phyloP scores from a whole-genome alignment of 2,797 vertebrate species.

The Pseudochromis fuscus region DNA sequence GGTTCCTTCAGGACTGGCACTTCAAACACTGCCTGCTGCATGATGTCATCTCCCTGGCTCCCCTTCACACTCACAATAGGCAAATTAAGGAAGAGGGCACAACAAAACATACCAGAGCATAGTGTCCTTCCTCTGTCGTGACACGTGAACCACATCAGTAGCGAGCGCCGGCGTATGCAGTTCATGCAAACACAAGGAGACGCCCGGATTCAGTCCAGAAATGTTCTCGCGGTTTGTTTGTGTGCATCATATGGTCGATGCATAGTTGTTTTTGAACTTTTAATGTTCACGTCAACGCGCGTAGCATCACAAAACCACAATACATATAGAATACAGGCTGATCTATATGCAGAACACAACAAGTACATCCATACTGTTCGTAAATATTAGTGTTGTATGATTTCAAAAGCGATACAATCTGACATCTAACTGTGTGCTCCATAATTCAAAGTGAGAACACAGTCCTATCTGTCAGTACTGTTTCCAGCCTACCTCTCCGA shows the following conservation, averaged over 20 bases:
- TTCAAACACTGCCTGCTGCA: conserved; percentile 92
- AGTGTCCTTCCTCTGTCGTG: conserved; percentile 72
- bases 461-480: conserved; percentile 80
- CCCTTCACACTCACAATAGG: conserved; percentile 90
- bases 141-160: conserved; percentile 52
- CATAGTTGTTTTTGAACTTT: conserved; percentile 22
- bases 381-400: conserved; percentile 73
- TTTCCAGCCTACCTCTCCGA: conserved; percentile 69
- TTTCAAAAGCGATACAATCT: conserved; percentile 70
- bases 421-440: conserved; percentile 76
- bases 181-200: background rate
- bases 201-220: background rate
- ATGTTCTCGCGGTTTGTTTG: background rate
- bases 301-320: conserved; percentile 26
- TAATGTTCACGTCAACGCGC: conserved; percentile 16
- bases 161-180: conserved; percentile 9
- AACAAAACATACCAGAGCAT: conserved; percentile 77
- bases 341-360: conserved; percentile 72
- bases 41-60: conserved; percentile 93
- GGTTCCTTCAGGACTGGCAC: conserved; percentile 94
- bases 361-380: conserved; percentile 59
- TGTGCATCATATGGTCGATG: background rate
- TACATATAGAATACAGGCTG: conserved; percentile 42
- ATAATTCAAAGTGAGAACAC: conserved; percentile 82
- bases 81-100: conserved; percentile 85